Percentiles rank a stretch among this genome's conserved stretches.
Conservation (phyloP, 1,140 invertebrate species). For the Drosophila prosaltans region DNA sequence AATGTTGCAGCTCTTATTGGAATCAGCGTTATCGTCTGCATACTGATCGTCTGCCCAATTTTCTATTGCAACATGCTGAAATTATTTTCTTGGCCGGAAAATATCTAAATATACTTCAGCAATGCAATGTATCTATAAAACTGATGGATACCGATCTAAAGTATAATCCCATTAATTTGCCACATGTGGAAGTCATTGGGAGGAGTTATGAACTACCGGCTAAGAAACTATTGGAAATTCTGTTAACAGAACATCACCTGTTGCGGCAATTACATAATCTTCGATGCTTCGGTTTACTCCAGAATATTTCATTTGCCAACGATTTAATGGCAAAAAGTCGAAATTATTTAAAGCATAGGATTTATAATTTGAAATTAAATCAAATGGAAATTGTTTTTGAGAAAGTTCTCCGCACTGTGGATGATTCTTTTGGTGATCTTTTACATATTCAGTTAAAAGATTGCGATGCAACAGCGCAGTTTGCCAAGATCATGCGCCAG, state of each 20-base stretch:
- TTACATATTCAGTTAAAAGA: constrained; percentile 45
- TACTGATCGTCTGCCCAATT: constrained; percentile 45
- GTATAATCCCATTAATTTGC: constrained; percentile 25
- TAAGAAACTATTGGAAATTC: constrained; percentile 41
- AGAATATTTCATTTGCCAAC: constrained; percentile 28
- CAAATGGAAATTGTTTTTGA: constrained; percentile 34
- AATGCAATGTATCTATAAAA: constrained; percentile 55
- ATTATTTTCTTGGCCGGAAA: constrained; percentile 57
- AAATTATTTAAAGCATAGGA: constrained; percentile 23
- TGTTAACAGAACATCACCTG: constrained; percentile 39
- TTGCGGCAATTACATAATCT: constrained; percentile 45
- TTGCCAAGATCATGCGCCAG: constrained; percentile 9
- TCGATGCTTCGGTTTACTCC: constrained; percentile 44
- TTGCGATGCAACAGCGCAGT: constrained; percentile 39
- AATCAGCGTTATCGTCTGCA: constrained; percentile 35
- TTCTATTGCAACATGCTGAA: constrained; percentile 27
- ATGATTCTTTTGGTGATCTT: constrained; percentile 44
- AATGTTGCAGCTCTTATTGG: constrained; percentile 63
- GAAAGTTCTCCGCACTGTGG: constrained; percentile 21
- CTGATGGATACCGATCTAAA: constrained; percentile 46
- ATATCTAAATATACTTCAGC: constrained; percentile 61
- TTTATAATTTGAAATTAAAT: constrained; percentile 41
- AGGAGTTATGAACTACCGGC: constrained; percentile 56
- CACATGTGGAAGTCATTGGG: constrained; percentile 31
- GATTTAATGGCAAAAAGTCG: constrained; percentile 29